phyloP scores from a whole-genome alignment of 2,113 vertebrate species.

The Perca schrenkii region DNA sequence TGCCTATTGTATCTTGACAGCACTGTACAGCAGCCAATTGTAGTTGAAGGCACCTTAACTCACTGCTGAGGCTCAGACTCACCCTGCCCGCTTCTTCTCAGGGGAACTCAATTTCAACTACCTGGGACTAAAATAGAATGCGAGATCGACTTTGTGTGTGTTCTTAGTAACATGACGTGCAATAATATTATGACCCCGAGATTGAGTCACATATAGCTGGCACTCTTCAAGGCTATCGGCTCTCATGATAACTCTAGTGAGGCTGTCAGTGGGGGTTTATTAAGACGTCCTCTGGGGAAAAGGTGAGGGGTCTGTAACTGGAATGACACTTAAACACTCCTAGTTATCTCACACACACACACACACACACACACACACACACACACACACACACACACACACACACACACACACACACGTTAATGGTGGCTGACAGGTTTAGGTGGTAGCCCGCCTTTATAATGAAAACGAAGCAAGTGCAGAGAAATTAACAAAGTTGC shows the following conservation, averaged over 20 bases:
- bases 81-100: constrained; percentile 2
- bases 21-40: constrained; percentile 10
- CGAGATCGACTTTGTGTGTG: background rate
- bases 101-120: constrained; percentile 37
- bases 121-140: constrained; percentile 4
- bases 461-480: constrained; percentile 2
- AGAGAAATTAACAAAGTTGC: background rate
- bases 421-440: background rate
- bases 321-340: constrained; percentile 56
- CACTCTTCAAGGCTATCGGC: background rate
- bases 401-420: too few relatives aligned
- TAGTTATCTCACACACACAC: constrained; percentile 7
- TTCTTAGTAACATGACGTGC: background rate
- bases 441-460: background rate
- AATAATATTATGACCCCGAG: background rate
- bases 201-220: constrained; percentile 17
- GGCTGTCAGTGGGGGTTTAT: constrained; percentile 50
- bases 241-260: constrained; percentile 50
- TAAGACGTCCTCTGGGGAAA: constrained; percentile 28
- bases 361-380: too few relatives aligned
- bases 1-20: constrained; percentile 13
- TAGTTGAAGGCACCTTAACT: constrained; percentile 39
- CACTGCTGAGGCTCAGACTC: constrained; percentile 18
- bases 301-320: constrained; percentile 59
- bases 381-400: too few relatives aligned